A percentile compares a stretch with the other conserved stretches of the same genome.
Evolutionary conservation across 2,888 invertebrate genomes (phyloP).

Genomic region (Cancer borealis): DNA sequence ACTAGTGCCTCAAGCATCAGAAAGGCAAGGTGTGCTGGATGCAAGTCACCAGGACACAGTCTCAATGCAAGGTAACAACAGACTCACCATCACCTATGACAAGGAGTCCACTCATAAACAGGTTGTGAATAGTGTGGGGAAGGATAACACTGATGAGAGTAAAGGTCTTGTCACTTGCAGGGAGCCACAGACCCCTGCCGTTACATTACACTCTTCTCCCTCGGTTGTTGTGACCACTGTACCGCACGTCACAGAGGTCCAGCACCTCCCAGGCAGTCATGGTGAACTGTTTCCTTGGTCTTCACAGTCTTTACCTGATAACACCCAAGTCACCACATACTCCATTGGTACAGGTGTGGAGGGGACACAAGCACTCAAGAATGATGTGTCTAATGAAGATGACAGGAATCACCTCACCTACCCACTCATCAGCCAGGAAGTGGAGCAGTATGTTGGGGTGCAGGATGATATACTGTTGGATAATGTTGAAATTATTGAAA

Average conservation of each 20-base stretch:
- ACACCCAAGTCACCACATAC: slow-evolving; percentile 25
- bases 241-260: slow-evolving; percentile 30
- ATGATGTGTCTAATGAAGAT: background rate
- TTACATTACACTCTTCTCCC: slow-evolving; percentile 47
- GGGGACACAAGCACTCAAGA: background rate
- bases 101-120: slow-evolving; percentile 56
- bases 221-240: slow-evolving; percentile 63
- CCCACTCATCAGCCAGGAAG: slow-evolving; percentile 38
- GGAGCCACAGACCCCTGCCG: slow-evolving; percentile 31
- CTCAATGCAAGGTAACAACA: background rate
- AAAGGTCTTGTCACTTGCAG: slow-evolving; percentile 51
- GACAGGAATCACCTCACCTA: slow-evolving; percentile 24
- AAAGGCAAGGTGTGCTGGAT: background rate
- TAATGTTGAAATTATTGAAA: slow-evolving; percentile 67
- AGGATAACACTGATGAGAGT: slow-evolving; percentile 53
- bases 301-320: background rate
- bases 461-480: slow-evolving; percentile 51
- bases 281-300: slow-evolving; percentile 35
- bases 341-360: background rate
- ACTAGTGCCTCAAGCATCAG: background rate
- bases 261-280: slow-evolving; percentile 1
- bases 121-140: slow-evolving; percentile 70
- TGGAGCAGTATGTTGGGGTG: slow-evolving; percentile 45
- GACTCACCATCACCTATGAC: slow-evolving; percentile 1
- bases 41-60: background rate